A percentile compares a stretch with the other conserved stretches of the same genome.
phyloP scores from a whole-genome alignment of 1,140 invertebrate species.

The Dreissena rostriformis region DNA sequence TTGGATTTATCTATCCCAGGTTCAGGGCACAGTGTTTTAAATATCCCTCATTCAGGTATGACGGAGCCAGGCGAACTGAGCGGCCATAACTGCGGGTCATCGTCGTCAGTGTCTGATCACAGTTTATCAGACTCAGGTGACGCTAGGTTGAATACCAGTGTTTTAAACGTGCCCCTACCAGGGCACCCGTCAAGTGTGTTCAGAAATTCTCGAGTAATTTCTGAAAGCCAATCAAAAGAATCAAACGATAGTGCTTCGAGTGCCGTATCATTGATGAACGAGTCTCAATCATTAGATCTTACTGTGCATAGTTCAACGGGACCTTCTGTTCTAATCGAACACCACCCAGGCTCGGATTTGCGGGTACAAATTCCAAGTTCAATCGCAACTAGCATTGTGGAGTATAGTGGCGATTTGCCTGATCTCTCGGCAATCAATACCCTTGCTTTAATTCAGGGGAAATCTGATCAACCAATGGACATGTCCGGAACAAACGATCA shows the following conservation, averaged over 20 bases:
- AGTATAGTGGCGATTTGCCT: slow-evolving; percentile 51
- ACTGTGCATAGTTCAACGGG: slow-evolving; percentile 44
- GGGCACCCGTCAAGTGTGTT: slow-evolving; percentile 37
- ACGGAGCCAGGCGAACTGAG: slow-evolving; percentile 30
- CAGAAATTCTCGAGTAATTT: slow-evolving; percentile 42
- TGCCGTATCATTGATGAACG: slow-evolving; percentile 24
- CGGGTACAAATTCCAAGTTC: slow-evolving; percentile 51
- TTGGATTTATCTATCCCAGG: slow-evolving; percentile 48
- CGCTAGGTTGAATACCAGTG: slow-evolving; percentile 10
- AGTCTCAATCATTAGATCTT: slow-evolving; percentile 41
- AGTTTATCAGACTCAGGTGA: not conserved
- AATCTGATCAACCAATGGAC: slow-evolving; percentile 51
- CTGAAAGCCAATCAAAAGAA: slow-evolving; percentile 15
- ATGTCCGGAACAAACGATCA: slow-evolving; percentile 47
- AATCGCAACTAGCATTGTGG: slow-evolving; percentile 53
- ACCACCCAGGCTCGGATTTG: slow-evolving; percentile 47
- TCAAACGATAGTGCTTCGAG: not conserved
- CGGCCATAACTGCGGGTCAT: not conserved
- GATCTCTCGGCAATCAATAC: slow-evolving; percentile 51
- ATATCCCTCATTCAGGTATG: slow-evolving; percentile 38
- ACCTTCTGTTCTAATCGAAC: slow-evolving; percentile 53
- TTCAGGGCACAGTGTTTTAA: slow-evolving; percentile 35
- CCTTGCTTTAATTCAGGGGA: slow-evolving; percentile 51
- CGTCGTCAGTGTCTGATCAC: not conserved
- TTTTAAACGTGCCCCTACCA: slow-evolving; percentile 51